A percentile compares a stretch with the other conserved stretches of the same genome.
These are phyloP conservation scores for Eptesicus fuscus DNA, from an alignment of 2,113 vertebrate genomes.

Conservation along the genomic window DNA sequence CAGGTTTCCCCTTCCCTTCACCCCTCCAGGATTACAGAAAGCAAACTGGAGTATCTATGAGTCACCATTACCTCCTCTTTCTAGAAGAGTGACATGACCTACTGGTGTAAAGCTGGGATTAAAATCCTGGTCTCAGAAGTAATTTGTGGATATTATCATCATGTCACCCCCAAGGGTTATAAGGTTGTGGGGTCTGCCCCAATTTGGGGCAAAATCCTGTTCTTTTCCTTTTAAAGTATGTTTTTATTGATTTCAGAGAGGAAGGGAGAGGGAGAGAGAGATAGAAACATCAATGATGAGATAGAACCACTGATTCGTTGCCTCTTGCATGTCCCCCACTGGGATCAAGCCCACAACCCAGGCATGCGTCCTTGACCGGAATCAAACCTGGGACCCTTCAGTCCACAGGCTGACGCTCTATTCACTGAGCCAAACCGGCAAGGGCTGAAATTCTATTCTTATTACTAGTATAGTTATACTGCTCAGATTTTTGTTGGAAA, in stretches of 20 bases:
- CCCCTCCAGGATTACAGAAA: neutral
- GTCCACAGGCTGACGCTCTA: no score
- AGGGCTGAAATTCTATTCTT: neutral
- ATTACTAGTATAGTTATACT: neutral
- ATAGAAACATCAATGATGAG: no score
- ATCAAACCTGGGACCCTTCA: no score
- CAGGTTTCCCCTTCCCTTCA: no score
- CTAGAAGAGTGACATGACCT: neutral
- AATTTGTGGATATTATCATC: neutral
- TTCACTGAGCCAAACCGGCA: no score
- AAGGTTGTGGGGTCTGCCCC: neutral
- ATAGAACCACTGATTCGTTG: no score
- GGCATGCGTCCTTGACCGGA: no score
- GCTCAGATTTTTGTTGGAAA: slow-evolving; percentile 20
- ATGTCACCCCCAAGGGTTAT: neutral
- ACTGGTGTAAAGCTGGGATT: neutral
- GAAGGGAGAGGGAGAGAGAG: no score
- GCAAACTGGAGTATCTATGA: neutral
- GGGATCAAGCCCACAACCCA: no score
- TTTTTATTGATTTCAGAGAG: no score
- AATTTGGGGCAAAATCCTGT: neutral
- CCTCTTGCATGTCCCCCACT: no score
- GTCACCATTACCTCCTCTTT: neutral
- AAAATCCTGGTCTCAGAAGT: neutral
- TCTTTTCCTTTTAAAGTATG: neutral